A percentile compares a stretch with the other conserved stretches of the same genome.
Evolutionary conservation across 64 coral and sea anemone genomes (phyloP).

Genomic region (Montipora capricornis): DNA sequence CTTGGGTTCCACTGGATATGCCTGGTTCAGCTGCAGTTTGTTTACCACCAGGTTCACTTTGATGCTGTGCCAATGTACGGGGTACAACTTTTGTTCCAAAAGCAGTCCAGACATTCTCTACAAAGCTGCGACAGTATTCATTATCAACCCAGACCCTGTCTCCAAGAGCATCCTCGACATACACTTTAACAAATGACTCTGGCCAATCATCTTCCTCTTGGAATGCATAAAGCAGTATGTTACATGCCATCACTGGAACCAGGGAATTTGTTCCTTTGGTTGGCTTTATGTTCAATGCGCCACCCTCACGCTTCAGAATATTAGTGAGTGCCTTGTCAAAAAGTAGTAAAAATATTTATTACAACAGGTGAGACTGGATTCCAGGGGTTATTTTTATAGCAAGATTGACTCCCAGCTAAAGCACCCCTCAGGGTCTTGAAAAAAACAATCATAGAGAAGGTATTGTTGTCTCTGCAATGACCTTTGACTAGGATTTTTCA

Average conservation of each 20-base stretch:
- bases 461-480: too few species aligned
- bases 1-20: neutral
- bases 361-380: too few species aligned
- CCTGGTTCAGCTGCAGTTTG: neutral
- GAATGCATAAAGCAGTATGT: constrained; percentile 84
- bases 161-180: constrained; percentile 93
- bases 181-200: constrained; percentile 94
- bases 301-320: constrained; percentile 85
- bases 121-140: constrained; percentile 90
- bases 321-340: constrained; percentile 74
- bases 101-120: constrained; percentile 93
- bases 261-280: constrained; percentile 71
- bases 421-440: too few species aligned
- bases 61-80: constrained; percentile 37
- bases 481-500: too few species aligned
- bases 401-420: too few species aligned
- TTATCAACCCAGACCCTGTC: constrained; percentile 97
- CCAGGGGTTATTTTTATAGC: too few species aligned
- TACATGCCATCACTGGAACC: constrained; percentile 91
- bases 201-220: constrained; percentile 98
- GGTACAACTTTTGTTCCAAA: constrained; percentile 85
- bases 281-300: constrained; percentile 87
- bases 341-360: neutral
- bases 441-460: too few species aligned
- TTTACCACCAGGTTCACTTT: constrained; percentile 55